phyloP scores from a whole-genome alignment of 2,113 vertebrate species.

The Perca schrenkii region DNA sequence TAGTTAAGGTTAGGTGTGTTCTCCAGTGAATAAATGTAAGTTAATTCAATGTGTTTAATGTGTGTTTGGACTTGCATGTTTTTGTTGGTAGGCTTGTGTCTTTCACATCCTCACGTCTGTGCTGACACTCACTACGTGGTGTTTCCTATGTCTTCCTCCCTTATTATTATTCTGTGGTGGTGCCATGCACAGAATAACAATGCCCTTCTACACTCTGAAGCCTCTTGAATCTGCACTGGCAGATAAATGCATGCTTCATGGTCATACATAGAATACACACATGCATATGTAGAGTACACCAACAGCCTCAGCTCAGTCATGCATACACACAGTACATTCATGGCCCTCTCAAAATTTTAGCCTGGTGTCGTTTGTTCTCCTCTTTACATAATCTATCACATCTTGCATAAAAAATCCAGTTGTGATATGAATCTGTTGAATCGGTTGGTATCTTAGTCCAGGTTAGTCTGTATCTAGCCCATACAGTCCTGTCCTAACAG shows the following conservation, averaged over 20 bases:
- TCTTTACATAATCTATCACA: not conserved
- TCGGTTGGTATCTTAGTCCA: not conserved
- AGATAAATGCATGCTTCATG: constrained; percentile 28
- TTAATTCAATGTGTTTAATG: not conserved
- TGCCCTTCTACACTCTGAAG: constrained; percentile 33
- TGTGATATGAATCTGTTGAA: not conserved
- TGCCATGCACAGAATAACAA: constrained; percentile 30
- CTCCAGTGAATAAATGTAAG: not conserved
- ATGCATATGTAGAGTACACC: not conserved
- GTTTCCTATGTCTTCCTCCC: constrained; percentile 50
- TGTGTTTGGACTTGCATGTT: not conserved
- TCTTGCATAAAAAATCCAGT: not conserved
- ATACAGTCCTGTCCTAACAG: constrained; percentile 35
- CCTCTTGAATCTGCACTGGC: constrained; percentile 34
- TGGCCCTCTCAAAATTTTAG: not conserved
- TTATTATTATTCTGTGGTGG: constrained; percentile 63
- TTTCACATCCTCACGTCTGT: not conserved
- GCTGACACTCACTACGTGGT: constrained; percentile 24
- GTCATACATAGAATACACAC: constrained; percentile 18
- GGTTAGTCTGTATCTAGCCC: constrained; percentile 3
- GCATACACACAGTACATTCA: not conserved
- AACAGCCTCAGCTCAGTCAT: not conserved
- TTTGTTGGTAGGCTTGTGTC: not conserved
- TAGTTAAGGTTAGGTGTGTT: not conserved
- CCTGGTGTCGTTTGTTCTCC: not conserved